Evolutionary conservation across 2,888 invertebrate species (phyloP).

Genomic region (Colletes collaris): DNA sequence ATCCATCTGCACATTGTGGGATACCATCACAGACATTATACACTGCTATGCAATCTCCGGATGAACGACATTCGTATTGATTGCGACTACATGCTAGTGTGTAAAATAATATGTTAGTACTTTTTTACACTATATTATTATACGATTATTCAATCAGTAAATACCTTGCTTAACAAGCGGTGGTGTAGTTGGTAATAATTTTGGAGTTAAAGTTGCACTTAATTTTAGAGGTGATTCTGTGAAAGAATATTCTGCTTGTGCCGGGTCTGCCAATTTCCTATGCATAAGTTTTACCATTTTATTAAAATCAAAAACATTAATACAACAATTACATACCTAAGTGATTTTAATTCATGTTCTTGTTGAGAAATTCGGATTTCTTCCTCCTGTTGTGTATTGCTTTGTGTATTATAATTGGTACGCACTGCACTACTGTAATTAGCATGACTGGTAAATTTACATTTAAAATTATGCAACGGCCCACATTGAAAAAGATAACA

Average conservation of each 20-base stretch:
- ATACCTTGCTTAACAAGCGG: slow-evolving; percentile 71
- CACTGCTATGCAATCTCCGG: slow-evolving; percentile 95
- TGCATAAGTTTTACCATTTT: background rate
- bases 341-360: slow-evolving; percentile 88
- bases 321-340: slow-evolving; percentile 84
- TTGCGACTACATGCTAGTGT: slow-evolving; percentile 88
- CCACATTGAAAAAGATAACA: slow-evolving; percentile 97
- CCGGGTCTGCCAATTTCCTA: slow-evolving; percentile 72
- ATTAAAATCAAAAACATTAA: background rate
- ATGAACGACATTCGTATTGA: slow-evolving; percentile 94
- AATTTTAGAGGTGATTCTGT: slow-evolving; percentile 69
- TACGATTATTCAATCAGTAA: slow-evolving; percentile 7
- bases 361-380: slow-evolving; percentile 89
- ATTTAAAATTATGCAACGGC: slow-evolving; percentile 94
- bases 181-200: slow-evolving; percentile 67
- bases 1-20: slow-evolving; percentile 95
- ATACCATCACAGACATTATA: slow-evolving; percentile 98
- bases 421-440: slow-evolving; percentile 95
- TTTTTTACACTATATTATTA: background rate
- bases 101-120: slow-evolving; percentile 29
- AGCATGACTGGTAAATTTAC: slow-evolving; percentile 94
- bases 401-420: slow-evolving; percentile 84
- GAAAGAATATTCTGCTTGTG: slow-evolving; percentile 70
- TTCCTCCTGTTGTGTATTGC: slow-evolving; percentile 86
- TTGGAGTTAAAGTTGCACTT: slow-evolving; percentile 69